phyloP scores from a whole-genome alignment of 2,888 invertebrate genomes.

The Stictocephala bisonia region DNA sequence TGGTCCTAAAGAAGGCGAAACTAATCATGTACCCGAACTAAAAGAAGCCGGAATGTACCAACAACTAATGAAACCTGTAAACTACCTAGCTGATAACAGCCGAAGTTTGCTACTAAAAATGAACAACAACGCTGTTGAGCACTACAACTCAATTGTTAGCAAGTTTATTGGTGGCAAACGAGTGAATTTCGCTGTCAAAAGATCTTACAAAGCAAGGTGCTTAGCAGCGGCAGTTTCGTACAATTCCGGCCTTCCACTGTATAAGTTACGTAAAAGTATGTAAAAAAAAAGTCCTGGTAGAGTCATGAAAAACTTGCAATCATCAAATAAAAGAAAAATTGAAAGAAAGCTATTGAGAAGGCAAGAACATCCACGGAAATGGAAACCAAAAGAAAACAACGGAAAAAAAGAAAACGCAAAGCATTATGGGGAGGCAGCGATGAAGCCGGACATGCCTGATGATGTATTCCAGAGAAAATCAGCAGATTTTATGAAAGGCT shows the following conservation, averaged over 20 bases:
- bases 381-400: too few relatives aligned
- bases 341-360: background rate
- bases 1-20: constrained; percentile 41
- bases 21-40: constrained; percentile 6
- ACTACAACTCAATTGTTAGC: constrained; percentile 60
- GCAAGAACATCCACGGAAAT: background rate
- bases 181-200: constrained; percentile 58
- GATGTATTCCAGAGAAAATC: background rate
- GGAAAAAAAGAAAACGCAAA: constrained; percentile 4
- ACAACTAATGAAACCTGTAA: constrained; percentile 15
- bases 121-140: constrained; percentile 60
- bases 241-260: constrained; percentile 55
- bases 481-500: background rate
- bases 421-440: background rate
- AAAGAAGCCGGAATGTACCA: constrained; percentile 36
- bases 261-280: background rate
- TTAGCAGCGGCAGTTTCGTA: constrained; percentile 60
- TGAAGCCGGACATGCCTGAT: constrained; percentile 22
- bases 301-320: background rate
- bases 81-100: constrained; percentile 32
- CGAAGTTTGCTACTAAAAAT: constrained; percentile 56
- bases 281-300: background rate
- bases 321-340: background rate
- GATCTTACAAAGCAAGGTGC: constrained; percentile 61
- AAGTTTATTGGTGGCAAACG: constrained; percentile 62